Base-by-base conservation (phyloP, 2,888 invertebrate genomes). In the Apoderus coryli region DNA sequence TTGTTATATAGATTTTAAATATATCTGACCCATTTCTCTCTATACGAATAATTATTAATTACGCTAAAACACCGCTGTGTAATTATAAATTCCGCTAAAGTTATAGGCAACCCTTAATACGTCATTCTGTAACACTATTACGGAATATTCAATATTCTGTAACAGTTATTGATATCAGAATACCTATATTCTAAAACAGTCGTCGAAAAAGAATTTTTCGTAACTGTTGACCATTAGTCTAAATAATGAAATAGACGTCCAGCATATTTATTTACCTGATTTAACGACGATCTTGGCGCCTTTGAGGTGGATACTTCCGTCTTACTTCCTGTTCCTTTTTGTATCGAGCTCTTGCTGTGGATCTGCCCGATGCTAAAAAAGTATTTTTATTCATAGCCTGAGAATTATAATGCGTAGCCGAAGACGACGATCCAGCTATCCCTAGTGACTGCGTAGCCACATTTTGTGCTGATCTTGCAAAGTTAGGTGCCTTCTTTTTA, bases 181-280 rank as follows among this genome's bases (percentile, higher is more conserved):
- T n/a, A n/a, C n/a, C n/a, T n/a, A n/a, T n/a, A n/a, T n/a, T n/a
- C n/a, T n/a, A n/a, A n/a, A n/a, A n/a, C n/a, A n/a, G n/a, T n/a
- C n/a, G n/a, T n/a, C n/a, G n/a, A n/a, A n/a, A n/a, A n/a, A n/a
- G 19, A 19, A 19, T 19, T 19, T 19, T 19, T 19, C 7, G 31
- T 34, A 32, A 34, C 13, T 10, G 12, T 3, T 25, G 26, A 32
- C 34, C 34, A 34, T 10, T 32, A 23, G 12, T 28, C 14, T 24
- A 33, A 9, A 29, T 25, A 35, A 3, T 29, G 12, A 19, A 26
- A 19, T 35, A 35, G 22, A n/a, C 35, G 32, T 3, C 35, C 32
- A 16, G 35, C 35, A 19, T 19, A 19, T 19, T 19, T 19, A 19
- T 19, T 6, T 19, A 19, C 19, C 19, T 19, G 19, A 19, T 19